Base-by-base conservation (phyloP, 2,113 vertebrate species). In the Ctenomys sociabilis region DNA sequence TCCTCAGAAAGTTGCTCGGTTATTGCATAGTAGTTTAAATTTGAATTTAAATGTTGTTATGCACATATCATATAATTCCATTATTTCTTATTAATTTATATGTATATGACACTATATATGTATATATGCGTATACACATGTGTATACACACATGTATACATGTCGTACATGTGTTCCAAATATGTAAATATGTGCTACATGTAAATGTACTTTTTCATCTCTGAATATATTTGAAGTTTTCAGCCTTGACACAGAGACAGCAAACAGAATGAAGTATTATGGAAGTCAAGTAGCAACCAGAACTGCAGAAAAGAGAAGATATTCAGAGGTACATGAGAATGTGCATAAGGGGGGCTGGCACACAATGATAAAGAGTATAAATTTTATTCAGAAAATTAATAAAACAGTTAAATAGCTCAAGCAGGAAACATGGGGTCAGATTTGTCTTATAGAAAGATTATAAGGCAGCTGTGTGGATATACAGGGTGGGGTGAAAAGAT, bases 311-410 rank as follows among this genome's bases (percentile, higher is more conserved):
- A 63, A 88, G 64, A 72, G 49, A 32, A 28, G 73, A 49, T 64
- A 45, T 57, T 5, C 3, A 45, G 7, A 77, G 19, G n/a, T 43
- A 7, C 7, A 1, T 35, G 10, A 35, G 30, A 35, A 52, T 78
- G 28, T 24, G 24, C 22, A 37, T 26, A 26, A 77, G 88, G 89
- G 70, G 85, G 13, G 75, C 26, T 57, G 68, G 26, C 3, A 30
- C 35, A 8, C 11, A 75, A 49, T 59, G 68, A 63, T 17, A 70
- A 91, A 73, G 84, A 90, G 83, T 13, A 32, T 57, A 17, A 95
- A 82, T 59, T 94, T 93, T 54, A 96, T 78, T 37, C 19, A 73
- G 43, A 54, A 90, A 90, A 88, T 68, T 88, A 82, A 90, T 81
- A 19, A 11, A 86, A 14, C 17, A 57, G 64, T 64, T 88, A 83